Conservation (phyloP, 2,113 vertebrate genomes). For the Tragelaphus buxtoni region DNA sequence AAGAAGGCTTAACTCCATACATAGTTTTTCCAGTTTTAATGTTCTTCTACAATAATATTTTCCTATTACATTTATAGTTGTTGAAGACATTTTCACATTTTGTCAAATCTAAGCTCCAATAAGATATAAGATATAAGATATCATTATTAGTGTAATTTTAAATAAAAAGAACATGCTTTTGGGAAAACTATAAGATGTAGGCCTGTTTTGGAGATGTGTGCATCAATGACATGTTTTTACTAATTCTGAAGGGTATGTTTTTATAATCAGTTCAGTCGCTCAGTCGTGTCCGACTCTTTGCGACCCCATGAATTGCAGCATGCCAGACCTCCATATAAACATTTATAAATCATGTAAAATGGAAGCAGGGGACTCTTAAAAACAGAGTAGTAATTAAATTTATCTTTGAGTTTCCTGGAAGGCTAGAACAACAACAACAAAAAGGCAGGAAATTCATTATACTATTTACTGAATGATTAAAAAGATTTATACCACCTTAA, state of each 20-base stretch:
- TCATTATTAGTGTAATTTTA: not conserved
- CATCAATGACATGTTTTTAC: not conserved
- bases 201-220: not conserved
- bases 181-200: not conserved
- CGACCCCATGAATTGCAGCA: no score
- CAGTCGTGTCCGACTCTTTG: no score
- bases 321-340: not conserved
- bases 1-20: not conserved
- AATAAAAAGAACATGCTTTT: not conserved
- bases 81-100: slow-evolving; percentile 13
- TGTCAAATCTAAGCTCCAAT: not conserved
- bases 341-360: not conserved
- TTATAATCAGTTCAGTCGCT: not conserved
- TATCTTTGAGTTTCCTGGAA: slow-evolving; percentile 15
- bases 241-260: slow-evolving; percentile 1
- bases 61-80: slow-evolving; percentile 12
- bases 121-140: slow-evolving; percentile 27
- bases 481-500: not conserved
- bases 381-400: not conserved
- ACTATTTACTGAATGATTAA: not conserved
- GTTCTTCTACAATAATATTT: not conserved
- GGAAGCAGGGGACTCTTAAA: not conserved
- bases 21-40: not conserved
- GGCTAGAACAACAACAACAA: not conserved
- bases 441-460: not conserved